Evolutionary conservation across 2,888 invertebrate genomes (phyloP).

Genomic region (Lithodes maja): DNA sequence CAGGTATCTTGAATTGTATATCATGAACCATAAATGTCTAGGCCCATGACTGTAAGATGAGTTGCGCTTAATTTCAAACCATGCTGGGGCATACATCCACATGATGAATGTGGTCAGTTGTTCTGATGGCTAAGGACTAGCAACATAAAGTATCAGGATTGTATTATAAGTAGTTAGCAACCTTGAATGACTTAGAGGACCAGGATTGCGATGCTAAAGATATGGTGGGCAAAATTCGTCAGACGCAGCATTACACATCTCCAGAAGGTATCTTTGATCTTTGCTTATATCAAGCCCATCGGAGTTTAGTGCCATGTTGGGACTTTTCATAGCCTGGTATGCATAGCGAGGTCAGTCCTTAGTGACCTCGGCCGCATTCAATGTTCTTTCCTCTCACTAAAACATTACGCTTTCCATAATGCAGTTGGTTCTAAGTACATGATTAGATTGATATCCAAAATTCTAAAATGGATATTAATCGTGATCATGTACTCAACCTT

Average conservation of each 20-base stretch:
- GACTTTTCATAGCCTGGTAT: too few species aligned
- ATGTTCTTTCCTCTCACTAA: too few species aligned
- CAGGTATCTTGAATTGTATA: background rate
- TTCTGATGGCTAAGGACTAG: background rate
- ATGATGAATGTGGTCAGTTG: constrained; percentile 5
- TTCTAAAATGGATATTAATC: too few species aligned
- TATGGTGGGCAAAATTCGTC: background rate
- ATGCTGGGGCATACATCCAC: constrained; percentile 4
- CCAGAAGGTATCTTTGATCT: constrained; percentile 33
- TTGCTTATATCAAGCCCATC: constrained; percentile 1
- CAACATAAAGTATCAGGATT: constrained; percentile 9
- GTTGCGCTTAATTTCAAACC: constrained; percentile 19
- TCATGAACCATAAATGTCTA: constrained; percentile 6
- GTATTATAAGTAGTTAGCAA: constrained; percentile 34
- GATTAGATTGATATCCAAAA: too few species aligned
- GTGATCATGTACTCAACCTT: too few species aligned
- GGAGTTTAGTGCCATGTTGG: too few species aligned
- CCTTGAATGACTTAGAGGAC: constrained; percentile 14
- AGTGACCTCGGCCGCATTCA: too few species aligned
- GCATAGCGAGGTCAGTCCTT: too few species aligned
- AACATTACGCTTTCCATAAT: too few species aligned
- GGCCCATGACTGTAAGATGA: constrained; percentile 9
- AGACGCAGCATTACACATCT: constrained; percentile 17
- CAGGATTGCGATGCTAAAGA: constrained; percentile 25
- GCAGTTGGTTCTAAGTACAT: too few species aligned